Conservation (phyloP, 2,888 invertebrate genomes). For the Yponomeuta cagnagella region DNA sequence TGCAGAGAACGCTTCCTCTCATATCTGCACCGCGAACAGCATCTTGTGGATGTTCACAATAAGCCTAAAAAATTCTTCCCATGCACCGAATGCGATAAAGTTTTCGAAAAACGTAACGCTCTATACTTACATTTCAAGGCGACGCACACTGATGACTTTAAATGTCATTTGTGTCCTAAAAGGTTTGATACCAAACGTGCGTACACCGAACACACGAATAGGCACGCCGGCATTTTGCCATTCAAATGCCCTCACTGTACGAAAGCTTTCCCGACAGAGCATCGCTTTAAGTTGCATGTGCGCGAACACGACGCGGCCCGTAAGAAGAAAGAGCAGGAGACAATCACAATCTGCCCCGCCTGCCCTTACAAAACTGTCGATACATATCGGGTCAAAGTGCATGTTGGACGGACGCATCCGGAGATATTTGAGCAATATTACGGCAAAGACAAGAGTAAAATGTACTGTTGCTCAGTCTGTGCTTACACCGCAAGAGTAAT, state of each 20-base stretch:
- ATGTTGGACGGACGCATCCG: not conserved
- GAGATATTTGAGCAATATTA: not conserved
- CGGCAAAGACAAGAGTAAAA: not conserved
- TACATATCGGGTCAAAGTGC: not conserved
- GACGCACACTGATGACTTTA: not conserved
- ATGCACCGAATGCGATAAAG: conserved; percentile 14
- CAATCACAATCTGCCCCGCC: not conserved
- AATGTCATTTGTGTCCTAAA: not conserved
- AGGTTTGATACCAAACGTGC: not conserved
- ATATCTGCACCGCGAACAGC: conserved; percentile 15
- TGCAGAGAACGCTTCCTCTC: conserved; percentile 16
- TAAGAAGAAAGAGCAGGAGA: not conserved
- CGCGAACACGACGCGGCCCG: not conserved
- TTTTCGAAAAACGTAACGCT: not conserved
- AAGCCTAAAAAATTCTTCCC: conserved; percentile 9
- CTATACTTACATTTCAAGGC: conserved; percentile 8
- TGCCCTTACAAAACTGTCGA: not conserved
- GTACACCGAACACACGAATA: not conserved
- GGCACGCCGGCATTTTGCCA: not conserved
- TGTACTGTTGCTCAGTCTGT: not conserved
- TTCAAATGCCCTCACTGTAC: conserved; percentile 4
- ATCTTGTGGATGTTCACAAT: conserved; percentile 16
- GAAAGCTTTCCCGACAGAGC: not conserved
- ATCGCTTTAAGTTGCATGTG: not conserved
- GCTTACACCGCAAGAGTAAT: not conserved